phyloP scores from a whole-genome alignment of 1,140 invertebrate genomes.

The Pristionchus pacificus region DNA sequence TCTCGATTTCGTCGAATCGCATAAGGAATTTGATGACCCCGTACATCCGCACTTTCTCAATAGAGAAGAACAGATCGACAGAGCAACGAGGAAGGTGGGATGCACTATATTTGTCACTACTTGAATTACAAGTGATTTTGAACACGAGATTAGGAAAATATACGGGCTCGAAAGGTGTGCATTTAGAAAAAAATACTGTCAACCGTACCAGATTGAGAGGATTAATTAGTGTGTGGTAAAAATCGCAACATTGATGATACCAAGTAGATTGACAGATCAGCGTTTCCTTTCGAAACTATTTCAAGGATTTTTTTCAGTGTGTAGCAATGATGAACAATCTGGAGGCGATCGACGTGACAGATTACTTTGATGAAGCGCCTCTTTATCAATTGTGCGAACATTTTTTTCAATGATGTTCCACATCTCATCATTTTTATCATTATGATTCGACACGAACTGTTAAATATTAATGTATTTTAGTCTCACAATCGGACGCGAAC shows the following conservation, averaged over 20 bases:
- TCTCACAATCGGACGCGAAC: conserved; percentile 69
- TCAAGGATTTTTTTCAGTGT: conserved; percentile 9
- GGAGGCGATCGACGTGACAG: conserved; percentile 31
- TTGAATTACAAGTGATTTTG: too few species aligned
- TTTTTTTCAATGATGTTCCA: background rate
- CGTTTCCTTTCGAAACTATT: too few species aligned
- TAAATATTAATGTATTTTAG: conserved; percentile 4
- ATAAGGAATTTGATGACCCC: background rate
- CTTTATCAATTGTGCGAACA: conserved; percentile 24
- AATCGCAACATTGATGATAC: too few species aligned
- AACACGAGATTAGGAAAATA: too few species aligned
- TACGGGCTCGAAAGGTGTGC: too few species aligned
- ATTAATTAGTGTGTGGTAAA: too few species aligned
- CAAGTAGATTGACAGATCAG: too few species aligned
- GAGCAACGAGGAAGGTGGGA: background rate
- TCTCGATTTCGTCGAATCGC: background rate
- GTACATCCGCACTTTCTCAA: background rate
- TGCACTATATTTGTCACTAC: too few species aligned
- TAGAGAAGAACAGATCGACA: background rate
- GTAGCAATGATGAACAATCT: conserved; percentile 32
- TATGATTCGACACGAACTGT: background rate
- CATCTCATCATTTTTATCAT: too few species aligned
- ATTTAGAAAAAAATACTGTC: too few species aligned
- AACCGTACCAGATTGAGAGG: too few species aligned
- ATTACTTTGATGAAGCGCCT: conserved; percentile 37